Conservation (phyloP, 2,113 vertebrate species). For the Saguinus imperator region DNA sequence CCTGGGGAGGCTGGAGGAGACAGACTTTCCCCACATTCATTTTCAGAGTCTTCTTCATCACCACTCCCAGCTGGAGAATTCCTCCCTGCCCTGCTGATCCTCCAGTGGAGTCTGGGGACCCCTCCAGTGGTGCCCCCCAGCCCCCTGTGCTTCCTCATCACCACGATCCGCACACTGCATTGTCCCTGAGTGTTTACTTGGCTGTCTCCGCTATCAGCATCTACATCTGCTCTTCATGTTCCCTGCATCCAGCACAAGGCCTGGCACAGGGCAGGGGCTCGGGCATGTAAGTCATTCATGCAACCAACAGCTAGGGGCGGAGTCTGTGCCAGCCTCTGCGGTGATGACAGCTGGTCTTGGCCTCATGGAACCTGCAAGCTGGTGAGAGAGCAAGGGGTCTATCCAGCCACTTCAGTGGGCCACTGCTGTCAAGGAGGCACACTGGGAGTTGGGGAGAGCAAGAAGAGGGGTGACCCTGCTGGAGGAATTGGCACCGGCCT, state of each 20-base stretch:
- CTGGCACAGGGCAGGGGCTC: not conserved
- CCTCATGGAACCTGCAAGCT: not conserved
- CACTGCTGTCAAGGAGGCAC: rapidly evolving
- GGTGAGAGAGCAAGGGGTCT: not conserved
- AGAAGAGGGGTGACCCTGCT: not conserved
- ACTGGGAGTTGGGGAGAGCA: not conserved
- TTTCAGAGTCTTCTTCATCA: not conserved
- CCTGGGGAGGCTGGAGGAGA: not conserved
- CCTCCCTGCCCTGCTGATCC: not conserved
- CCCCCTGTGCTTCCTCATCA: not conserved
- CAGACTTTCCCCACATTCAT: not conserved
- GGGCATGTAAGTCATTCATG: rapidly evolving
- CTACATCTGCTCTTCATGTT: not conserved
- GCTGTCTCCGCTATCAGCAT: not conserved
- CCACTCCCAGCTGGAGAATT: rapidly evolving
- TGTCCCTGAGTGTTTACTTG: not conserved
- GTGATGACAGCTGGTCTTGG: not conserved
- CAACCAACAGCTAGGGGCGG: not conserved
- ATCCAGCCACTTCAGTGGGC: not conserved
- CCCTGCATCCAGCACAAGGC: not conserved
- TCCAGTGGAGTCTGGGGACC: rapidly evolving
- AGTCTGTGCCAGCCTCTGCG: not conserved
- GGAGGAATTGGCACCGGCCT: not conserved
- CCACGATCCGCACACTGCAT: rapidly evolving
- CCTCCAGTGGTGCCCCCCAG: rapidly evolving